Evolutionary conservation across 2,888 invertebrate species (phyloP), one percentile per base, ranked within the genome.

Genomic region (Himalopsyche tibetana): DNA sequence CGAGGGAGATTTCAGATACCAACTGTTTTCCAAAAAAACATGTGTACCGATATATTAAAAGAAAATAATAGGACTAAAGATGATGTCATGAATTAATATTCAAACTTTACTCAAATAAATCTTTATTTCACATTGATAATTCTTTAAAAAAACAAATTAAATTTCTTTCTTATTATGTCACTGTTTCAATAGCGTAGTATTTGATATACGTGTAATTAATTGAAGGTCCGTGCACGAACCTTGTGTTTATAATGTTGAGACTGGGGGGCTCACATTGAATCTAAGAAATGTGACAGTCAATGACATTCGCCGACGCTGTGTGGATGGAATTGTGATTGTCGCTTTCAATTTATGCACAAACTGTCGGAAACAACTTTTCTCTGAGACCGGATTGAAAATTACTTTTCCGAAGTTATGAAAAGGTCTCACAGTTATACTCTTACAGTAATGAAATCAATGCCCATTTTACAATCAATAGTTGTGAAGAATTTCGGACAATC

Each of bases 261-360:
- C 11, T 36, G 28, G 19, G 19, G 69, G 51, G 74, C 38, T 6
- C 38, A 74, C 74, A 74, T 36, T 74, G 74, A 74, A 28, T 74
- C 74, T 36, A 74, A 74, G 74, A 74, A 74, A 74, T 36, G 74
- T 74, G 74, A 74, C 74, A 74, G 74, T 74, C 74, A 74, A 74
- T 74, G 74, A 74, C 74, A 36, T 74, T 74, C n/a, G 74, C 74
- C 74, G 5, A 36, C 74, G 19, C 36, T 5, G 74, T 12, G 74
- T 38, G 74, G 74, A 74, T 74, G 74, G 36, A 36, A 74, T 36
- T 74, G 74, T 74, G 74, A 74, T 38, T 38, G 74, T 36, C 74
- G 19, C 38, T 12, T 74, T 74, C 74, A 74, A 74, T 36, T 74
- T 74, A 74, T 74, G 74, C 74, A 74, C 19, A 74, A 74, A 74